Percentiles rank a stretch among this genome's conserved stretches.
phyloP scores from a whole-genome alignment of 2,888 invertebrate genomes.

The Flexamia atlantica region DNA sequence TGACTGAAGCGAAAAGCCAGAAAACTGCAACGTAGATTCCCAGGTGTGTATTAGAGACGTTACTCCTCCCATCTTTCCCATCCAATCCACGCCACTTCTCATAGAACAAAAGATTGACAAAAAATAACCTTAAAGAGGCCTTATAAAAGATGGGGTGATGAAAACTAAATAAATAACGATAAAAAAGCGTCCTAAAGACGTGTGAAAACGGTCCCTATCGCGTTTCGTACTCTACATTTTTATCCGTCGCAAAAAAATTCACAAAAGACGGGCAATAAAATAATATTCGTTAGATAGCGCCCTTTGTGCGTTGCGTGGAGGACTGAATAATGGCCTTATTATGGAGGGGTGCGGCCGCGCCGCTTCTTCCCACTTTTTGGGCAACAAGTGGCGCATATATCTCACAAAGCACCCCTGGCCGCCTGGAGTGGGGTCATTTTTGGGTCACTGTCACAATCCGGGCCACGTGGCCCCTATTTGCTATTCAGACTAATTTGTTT shows the following conservation, averaged over 20 bases:
- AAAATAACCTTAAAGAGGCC: background rate
- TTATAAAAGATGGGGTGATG: constrained; percentile 15
- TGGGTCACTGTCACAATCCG: constrained; percentile 39
- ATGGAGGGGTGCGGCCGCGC: constrained; percentile 11
- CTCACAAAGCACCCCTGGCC: constrained; percentile 9
- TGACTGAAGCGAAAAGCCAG: too few relatives aligned
- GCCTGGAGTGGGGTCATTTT: constrained; percentile 53
- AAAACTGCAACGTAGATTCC: too few relatives aligned
- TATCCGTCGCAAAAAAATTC: constrained; percentile 29
- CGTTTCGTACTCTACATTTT: constrained; percentile 34
- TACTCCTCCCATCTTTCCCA: too few relatives aligned
- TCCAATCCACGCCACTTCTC: background rate
- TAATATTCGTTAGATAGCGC: constrained; percentile 44
- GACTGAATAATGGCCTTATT: constrained; percentile 41
- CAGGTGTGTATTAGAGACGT: too few relatives aligned
- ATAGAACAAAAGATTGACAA: constrained; percentile 18
- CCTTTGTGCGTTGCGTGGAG: constrained; percentile 37
- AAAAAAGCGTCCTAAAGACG: constrained; percentile 40
- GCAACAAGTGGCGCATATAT: constrained; percentile 58
- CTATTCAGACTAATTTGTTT: constrained; percentile 57
- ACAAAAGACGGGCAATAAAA: constrained; percentile 53
- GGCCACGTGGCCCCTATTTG: constrained; percentile 54
- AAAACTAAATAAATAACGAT: constrained; percentile 36
- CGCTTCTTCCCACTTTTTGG: constrained; percentile 38
- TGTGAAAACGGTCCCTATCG: constrained; percentile 46